Evolutionary conservation across 2,888 invertebrate species (phyloP).

Genomic region (Phoenoteleia sp.): DNA sequence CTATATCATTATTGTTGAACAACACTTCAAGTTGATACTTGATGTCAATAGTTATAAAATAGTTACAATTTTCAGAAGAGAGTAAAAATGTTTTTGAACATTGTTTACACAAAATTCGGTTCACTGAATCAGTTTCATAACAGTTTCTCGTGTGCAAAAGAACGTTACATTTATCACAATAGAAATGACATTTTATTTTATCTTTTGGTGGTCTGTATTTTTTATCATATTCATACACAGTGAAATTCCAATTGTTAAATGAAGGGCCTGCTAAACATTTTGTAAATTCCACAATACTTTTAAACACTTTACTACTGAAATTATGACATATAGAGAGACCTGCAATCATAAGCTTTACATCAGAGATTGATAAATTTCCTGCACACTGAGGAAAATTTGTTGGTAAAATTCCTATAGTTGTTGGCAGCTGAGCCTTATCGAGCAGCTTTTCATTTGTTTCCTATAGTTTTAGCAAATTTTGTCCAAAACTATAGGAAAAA

Average conservation of each 20-base stretch:
- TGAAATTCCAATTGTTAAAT: conserved; percentile 51
- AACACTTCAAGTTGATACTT: conserved; percentile 60
- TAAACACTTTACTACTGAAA: conserved; percentile 41
- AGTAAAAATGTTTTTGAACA: neutral
- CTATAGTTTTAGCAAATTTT: too few relatives aligned
- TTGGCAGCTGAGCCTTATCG: too few relatives aligned
- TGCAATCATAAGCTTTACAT: conserved; percentile 58
- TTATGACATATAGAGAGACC: conserved; percentile 39
- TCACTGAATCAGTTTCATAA: neutral
- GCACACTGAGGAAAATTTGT: too few relatives aligned
- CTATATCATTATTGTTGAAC: conserved; percentile 33
- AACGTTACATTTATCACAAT: conserved; percentile 55
- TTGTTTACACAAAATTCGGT: neutral
- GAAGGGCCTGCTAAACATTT: conserved; percentile 58
- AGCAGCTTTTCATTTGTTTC: too few relatives aligned
- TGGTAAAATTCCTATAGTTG: too few relatives aligned
- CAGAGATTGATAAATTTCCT: conserved; percentile 52
- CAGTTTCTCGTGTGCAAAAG: conserved; percentile 21
- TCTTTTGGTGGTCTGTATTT: conserved; percentile 46
- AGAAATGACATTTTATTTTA: conserved; percentile 55
- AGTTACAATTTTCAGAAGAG: conserved; percentile 33
- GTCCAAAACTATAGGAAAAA: too few relatives aligned
- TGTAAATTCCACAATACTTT: conserved; percentile 47
- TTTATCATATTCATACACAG: conserved; percentile 41
- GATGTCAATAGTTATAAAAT: conserved; percentile 65